These are phyloP conservation scores for Misgurnus anguillicaudatus DNA, from an alignment of 2,113 vertebrate species.

Conservation along the genomic window DNA sequence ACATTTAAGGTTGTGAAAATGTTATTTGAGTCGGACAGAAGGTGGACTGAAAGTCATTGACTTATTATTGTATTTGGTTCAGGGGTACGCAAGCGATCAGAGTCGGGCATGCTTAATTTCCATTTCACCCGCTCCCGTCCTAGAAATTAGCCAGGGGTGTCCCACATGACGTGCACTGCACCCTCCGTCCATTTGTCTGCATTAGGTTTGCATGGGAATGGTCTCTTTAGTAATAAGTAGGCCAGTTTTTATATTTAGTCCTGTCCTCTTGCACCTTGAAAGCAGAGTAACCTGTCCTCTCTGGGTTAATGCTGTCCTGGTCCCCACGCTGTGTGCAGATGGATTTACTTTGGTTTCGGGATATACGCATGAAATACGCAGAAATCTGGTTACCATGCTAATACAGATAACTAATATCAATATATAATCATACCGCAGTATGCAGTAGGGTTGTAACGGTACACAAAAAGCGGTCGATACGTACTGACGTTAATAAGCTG, in stretches of 20 bases:
- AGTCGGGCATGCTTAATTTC: constrained; percentile 62
- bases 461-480: too few relatives aligned
- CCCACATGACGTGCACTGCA: constrained; percentile 74
- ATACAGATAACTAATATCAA: neutral
- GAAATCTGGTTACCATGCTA: neutral
- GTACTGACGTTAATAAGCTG: too few relatives aligned
- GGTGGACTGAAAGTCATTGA: constrained; percentile 65
- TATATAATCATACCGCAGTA: neutral
- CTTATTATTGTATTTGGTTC: constrained; percentile 67
- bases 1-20: constrained; percentile 5
- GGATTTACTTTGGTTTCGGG: neutral
- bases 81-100: constrained; percentile 55
- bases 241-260: constrained; percentile 71
- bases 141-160: constrained; percentile 80
- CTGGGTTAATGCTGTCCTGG: constrained; percentile 28
- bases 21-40: constrained; percentile 27
- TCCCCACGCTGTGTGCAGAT: neutral
- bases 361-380: neutral
- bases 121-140: constrained; percentile 74
- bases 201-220: constrained; percentile 65
- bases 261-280: constrained; percentile 67
- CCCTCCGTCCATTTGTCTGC: constrained; percentile 74
- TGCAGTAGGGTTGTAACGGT: too few relatives aligned
- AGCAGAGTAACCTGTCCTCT: constrained; percentile 60
- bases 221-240: constrained; percentile 71